phyloP scores from a whole-genome alignment of 2,888 invertebrate species.

The Meganola albula region DNA sequence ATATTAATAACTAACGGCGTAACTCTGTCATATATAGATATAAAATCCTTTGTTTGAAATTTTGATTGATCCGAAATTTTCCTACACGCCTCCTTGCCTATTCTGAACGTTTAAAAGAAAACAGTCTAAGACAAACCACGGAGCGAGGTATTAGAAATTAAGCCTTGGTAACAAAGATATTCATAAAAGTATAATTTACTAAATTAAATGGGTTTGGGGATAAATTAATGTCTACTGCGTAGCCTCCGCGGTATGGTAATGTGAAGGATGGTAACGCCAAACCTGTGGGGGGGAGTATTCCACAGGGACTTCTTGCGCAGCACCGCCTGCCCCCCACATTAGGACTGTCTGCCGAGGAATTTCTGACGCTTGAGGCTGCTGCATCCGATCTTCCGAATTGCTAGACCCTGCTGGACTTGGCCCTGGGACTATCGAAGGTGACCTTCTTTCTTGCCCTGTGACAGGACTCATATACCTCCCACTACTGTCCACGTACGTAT shows the following conservation, averaged over 20 bases:
- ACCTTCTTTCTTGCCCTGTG: conserved; percentile 80
- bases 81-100: too few relatives aligned
- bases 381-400: conserved; percentile 64
- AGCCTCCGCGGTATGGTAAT: conserved; percentile 73
- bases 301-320: conserved; percentile 64
- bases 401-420: conserved; percentile 68
- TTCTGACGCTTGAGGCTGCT: conserved; percentile 67
- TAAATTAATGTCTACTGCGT: conserved; percentile 50
- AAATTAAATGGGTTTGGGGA: conserved; percentile 4
- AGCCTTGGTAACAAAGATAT: conserved; percentile 46
- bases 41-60: too few relatives aligned
- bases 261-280: conserved; percentile 72
- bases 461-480: conserved; percentile 79
- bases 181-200: conserved; percentile 4
- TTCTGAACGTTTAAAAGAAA: too few relatives aligned
- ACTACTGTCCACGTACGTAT: conserved; percentile 76
- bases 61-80: too few relatives aligned
- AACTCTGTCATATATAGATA: too few relatives aligned
- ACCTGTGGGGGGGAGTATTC: conserved; percentile 74
- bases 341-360: conserved; percentile 91
- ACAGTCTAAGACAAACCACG: too few relatives aligned
- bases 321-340: conserved; percentile 89
- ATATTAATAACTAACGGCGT: too few relatives aligned
- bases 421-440: conserved; percentile 77
- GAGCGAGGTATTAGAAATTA: conserved; percentile 54